Evolutionary conservation across 1,140 invertebrate genomes (phyloP).

Genomic region (Lepidotrigona ventralis): DNA sequence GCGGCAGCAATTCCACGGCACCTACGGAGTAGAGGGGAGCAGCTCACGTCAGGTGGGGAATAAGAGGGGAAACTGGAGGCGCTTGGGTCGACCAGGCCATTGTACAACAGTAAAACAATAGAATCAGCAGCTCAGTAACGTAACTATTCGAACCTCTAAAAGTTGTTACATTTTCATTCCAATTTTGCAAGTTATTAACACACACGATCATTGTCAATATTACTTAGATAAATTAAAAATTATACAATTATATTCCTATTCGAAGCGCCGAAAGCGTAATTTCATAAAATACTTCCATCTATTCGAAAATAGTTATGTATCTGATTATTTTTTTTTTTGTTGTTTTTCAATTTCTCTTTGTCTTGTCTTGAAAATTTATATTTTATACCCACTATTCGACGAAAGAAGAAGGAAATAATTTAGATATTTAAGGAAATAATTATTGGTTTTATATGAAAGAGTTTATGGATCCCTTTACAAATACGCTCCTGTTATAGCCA

Average conservation of each 20-base stretch:
- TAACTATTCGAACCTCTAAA: slow-evolving; percentile 29
- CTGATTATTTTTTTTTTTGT: background rate
- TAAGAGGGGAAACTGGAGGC: slow-evolving; percentile 68
- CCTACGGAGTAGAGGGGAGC: slow-evolving; percentile 51
- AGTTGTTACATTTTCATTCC: background rate
- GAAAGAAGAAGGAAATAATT: background rate
- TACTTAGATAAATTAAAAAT: background rate
- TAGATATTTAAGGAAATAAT: background rate
- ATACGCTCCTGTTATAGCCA: slow-evolving; percentile 47
- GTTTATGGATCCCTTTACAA: background rate
- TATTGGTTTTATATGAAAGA: background rate
- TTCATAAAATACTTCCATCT: background rate
- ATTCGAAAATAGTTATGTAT: too few species aligned
- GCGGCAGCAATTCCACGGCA: slow-evolving; percentile 79
- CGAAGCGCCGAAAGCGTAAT: background rate
- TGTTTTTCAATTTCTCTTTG: background rate
- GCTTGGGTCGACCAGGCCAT: slow-evolving; percentile 73
- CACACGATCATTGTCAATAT: background rate
- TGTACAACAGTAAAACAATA: slow-evolving; percentile 77
- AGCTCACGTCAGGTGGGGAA: slow-evolving; percentile 53
- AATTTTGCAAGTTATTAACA: background rate
- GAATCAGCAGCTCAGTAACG: slow-evolving; percentile 70
- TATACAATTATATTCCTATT: background rate
- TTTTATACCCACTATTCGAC: background rate
- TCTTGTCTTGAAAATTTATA: too few species aligned